phyloP scores from a whole-genome alignment of 2,888 invertebrate genomes.

The Polymixis lichenea region DNA sequence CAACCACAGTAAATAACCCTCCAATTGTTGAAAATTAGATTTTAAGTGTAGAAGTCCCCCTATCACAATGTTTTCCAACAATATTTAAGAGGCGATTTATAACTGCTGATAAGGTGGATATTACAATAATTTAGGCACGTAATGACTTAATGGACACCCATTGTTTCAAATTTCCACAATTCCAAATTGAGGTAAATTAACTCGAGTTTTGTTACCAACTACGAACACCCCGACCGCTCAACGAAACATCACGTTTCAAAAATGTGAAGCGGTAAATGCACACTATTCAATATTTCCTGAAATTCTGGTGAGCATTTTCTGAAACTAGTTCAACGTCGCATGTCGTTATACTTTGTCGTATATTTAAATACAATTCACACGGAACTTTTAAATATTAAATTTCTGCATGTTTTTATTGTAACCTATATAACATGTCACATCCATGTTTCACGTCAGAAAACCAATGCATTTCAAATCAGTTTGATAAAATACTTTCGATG shows the following conservation, averaged over 20 bases:
- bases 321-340: constrained; percentile 55
- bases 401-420: constrained; percentile 25
- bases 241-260: constrained; percentile 48
- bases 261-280: constrained; percentile 27
- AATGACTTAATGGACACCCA: constrained; percentile 59
- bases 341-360: constrained; percentile 41
- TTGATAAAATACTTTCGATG: constrained; percentile 24
- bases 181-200: constrained; percentile 48
- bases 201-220: constrained; percentile 41
- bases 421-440: constrained; percentile 25
- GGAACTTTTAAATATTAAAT: constrained; percentile 44
- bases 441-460: constrained; percentile 30
- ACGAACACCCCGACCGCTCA: constrained; percentile 4
- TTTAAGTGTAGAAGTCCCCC: constrained; percentile 48
- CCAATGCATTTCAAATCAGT: constrained; percentile 45
- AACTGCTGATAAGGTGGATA: constrained; percentile 47
- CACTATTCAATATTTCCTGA: constrained; percentile 54
- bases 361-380: constrained; percentile 42
- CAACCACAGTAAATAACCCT: constrained; percentile 29
- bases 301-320: constrained; percentile 51
- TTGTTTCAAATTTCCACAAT: constrained; percentile 57
- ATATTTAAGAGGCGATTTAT: constrained; percentile 57
- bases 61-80: constrained; percentile 31
- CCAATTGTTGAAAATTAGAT: constrained; percentile 39
- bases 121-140: constrained; percentile 52